A percentile compares a stretch with the other conserved stretches of the same genome.
Evolutionary conservation across 2,113 vertebrate genomes (phyloP).

Genomic region (Platichthys stellatus): DNA sequence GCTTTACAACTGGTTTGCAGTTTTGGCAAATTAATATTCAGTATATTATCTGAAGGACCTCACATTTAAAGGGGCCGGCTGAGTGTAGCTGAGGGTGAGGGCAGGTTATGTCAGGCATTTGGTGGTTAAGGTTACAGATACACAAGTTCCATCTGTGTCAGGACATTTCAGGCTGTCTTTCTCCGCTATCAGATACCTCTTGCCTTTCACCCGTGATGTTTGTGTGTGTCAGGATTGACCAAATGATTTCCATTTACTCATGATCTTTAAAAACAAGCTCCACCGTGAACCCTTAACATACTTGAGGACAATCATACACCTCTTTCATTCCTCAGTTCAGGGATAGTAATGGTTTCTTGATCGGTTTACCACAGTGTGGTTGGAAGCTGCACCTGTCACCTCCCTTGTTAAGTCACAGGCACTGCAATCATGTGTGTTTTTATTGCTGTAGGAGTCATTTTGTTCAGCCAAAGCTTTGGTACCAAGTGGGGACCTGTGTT

Average conservation of each 20-base stretch:
- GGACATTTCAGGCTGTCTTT: constrained; percentile 10
- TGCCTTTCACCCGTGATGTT: constrained; percentile 16
- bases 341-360: background rate
- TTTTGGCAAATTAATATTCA: constrained; percentile 6
- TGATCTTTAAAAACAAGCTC: no score
- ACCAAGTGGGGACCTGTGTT: background rate
- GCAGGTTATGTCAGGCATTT: constrained; percentile 32
- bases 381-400: background rate
- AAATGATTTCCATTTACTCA: background rate
- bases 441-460: no score
- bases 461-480: background rate
- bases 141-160: constrained; percentile 22
- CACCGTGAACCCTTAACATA: background rate
- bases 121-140: constrained; percentile 54
- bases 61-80: constrained; percentile 1
- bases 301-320: background rate
- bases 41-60: background rate
- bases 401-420: background rate
- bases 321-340: background rate
- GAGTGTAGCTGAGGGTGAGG: constrained; percentile 22
- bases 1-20: constrained; percentile 14
- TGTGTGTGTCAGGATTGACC: background rate
- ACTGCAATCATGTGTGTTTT: background rate
- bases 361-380: background rate
- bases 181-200: constrained; percentile 12